These are phyloP conservation scores for Oceanites oceanicus DNA, from an alignment of 2,113 vertebrate genomes.

Conservation along the genomic window DNA sequence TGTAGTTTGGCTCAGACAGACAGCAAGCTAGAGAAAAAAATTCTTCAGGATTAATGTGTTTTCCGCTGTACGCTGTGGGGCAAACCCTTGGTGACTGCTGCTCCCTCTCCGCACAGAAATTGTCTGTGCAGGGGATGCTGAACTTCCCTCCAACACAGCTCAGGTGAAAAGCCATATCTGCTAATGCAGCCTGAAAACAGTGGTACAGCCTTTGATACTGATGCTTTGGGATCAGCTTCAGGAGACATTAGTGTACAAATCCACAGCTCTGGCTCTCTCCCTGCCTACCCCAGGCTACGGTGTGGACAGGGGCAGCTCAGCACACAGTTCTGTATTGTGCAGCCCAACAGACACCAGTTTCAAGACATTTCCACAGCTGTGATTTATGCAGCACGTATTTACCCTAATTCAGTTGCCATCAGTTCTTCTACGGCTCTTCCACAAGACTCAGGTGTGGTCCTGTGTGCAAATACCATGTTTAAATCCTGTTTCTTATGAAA, in stretches of 20 bases:
- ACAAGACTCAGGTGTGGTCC: background rate
- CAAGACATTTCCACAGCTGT: background rate
- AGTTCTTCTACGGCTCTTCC: background rate
- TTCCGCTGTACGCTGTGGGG: accelerated
- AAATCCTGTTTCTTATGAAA: background rate
- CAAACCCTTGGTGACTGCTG: background rate
- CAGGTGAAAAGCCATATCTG: background rate
- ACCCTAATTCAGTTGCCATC: background rate
- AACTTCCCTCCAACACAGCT: background rate
- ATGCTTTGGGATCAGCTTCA: background rate
- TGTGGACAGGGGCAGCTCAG: background rate
- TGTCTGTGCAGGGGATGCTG: background rate
- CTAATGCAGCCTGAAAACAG: background rate
- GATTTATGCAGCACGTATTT: background rate
- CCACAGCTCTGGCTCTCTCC: accelerated
- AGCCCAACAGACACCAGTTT: background rate
- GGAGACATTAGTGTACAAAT: background rate
- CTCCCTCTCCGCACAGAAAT: background rate
- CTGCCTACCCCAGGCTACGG: background rate
- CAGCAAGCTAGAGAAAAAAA: background rate
- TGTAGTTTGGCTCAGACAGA: background rate
- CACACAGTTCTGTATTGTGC: background rate
- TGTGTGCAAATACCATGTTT: background rate
- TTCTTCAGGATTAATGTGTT: background rate
- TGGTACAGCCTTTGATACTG: background rate